Evolutionary conservation across 1,140 invertebrate species (phyloP).

Genomic region (Uloborus diversus): DNA sequence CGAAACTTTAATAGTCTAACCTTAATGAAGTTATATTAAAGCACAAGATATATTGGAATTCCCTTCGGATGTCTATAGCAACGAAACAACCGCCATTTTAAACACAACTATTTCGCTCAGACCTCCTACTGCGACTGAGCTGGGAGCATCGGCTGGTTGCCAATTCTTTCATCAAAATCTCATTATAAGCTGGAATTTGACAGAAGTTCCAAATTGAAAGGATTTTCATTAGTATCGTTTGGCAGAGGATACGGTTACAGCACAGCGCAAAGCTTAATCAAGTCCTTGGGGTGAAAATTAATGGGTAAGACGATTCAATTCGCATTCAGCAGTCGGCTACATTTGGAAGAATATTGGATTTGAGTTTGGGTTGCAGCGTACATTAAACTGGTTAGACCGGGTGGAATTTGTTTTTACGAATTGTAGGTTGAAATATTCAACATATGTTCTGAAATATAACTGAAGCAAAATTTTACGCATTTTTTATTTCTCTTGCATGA

Average conservation of each 20-base stretch:
- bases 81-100: conserved; percentile 33
- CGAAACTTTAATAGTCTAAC: conserved; percentile 2
- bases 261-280: not conserved
- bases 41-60: conserved; percentile 38
- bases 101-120: conserved; percentile 34
- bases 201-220: conserved; percentile 12
- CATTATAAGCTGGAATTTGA: conserved; percentile 45
- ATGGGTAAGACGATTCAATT: no score
- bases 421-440: no score
- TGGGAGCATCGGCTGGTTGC: not conserved
- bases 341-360: no score
- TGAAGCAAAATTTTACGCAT: no score
- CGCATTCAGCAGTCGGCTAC: no score
- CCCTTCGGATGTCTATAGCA: conserved; percentile 20
- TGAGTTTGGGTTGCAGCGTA: no score
- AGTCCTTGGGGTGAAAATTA: not conserved
- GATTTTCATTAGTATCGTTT: conserved; percentile 52
- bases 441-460: no score
- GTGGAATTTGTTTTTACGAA: no score
- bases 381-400: no score
- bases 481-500: no score
- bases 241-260: not conserved
- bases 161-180: conserved; percentile 46
- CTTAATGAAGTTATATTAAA: conserved; percentile 48
- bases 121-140: conserved; percentile 8